A percentile compares a stretch with the other conserved stretches of the same genome.
Evolutionary conservation across 2,888 invertebrate species (phyloP).

Genomic region (Uloborus plumipes): DNA sequence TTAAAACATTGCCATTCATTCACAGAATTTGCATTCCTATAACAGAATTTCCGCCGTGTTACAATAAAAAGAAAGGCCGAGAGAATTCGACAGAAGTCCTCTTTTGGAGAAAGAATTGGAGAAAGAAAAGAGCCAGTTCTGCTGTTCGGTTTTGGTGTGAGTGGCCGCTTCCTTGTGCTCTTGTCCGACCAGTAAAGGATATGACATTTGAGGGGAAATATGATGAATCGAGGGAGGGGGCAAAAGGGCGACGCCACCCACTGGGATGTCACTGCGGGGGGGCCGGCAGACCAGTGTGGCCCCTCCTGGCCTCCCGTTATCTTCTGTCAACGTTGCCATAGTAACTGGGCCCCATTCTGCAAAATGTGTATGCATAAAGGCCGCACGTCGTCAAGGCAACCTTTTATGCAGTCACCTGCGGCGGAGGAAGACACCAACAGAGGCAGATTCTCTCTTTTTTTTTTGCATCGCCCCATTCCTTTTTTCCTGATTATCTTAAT

Average conservation of each 20-base stretch:
- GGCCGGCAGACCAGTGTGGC: conserved; percentile 16
- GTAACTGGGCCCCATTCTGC: conserved; percentile 28
- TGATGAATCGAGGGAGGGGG: conserved; percentile 63
- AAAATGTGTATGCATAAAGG: conserved; percentile 49
- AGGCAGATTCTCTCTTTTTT: neutral
- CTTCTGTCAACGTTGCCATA: conserved; percentile 62
- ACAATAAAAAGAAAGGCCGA: neutral
- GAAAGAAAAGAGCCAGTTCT: conserved; percentile 3
- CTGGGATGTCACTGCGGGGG: conserved; percentile 55
- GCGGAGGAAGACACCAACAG: neutral
- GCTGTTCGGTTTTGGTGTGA: conserved; percentile 9
- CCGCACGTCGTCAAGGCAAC: conserved; percentile 29
- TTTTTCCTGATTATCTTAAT: conserved; percentile 32
- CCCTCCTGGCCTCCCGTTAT: conserved; percentile 39
- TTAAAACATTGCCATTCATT: no score
- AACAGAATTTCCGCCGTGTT: no score
- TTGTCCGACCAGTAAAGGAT: conserved; percentile 20
- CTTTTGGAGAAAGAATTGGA: neutral
- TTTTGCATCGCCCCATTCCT: neutral
- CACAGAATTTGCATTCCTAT: no score
- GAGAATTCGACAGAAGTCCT: neutral
- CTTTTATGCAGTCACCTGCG: conserved; percentile 6
- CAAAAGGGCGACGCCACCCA: conserved; percentile 61
- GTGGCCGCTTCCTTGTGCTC: neutral
- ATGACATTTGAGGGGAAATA: conserved; percentile 58